Percentiles rank a stretch among this genome's conserved stretches.
Evolutionary conservation across 2,888 invertebrate species (phyloP).

Genomic region (Rhodophaea formosa): DNA sequence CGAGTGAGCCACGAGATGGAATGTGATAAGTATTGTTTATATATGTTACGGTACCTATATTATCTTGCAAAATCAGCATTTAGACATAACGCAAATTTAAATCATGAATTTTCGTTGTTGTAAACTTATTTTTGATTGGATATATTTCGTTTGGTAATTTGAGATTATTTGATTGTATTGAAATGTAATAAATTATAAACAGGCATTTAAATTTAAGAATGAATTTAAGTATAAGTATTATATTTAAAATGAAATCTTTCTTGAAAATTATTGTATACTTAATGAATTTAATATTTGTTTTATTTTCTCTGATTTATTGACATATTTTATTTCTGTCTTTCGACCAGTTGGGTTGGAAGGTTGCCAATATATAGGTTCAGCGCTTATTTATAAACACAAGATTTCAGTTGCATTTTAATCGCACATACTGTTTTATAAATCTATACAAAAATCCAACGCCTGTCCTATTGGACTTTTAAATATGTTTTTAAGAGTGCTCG

Average conservation of each 20-base stretch:
- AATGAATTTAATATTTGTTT: background rate
- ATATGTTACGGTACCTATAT: slow-evolving; percentile 4
- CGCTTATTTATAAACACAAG: background rate
- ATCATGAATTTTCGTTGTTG: background rate
- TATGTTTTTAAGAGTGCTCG: too few species aligned
- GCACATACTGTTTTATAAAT: background rate
- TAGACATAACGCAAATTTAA: background rate
- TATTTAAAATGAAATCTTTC: background rate
- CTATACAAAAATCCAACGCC: too few species aligned
- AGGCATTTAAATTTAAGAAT: slow-evolving; percentile 8
- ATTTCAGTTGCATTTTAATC: slow-evolving; percentile 14
- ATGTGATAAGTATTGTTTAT: slow-evolving; percentile 44
- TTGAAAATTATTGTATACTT: slow-evolving; percentile 1
- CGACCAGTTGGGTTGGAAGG: background rate
- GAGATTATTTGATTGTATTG: slow-evolving; percentile 4
- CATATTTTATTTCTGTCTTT: background rate
- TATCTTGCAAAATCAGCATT: background rate
- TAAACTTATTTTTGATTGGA: background rate
- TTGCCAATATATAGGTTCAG: too few species aligned
- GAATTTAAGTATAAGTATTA: background rate
- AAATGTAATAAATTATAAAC: background rate
- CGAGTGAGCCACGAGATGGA: slow-evolving; percentile 35
- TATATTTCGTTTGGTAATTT: background rate
- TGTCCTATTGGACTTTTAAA: background rate
- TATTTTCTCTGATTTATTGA: background rate